Percentiles rank a stretch among this genome's conserved stretches.
These are phyloP conservation scores for Trematocara unimaculatum DNA, from an alignment of 2,113 vertebrate species.

Conservation along the genomic window DNA sequence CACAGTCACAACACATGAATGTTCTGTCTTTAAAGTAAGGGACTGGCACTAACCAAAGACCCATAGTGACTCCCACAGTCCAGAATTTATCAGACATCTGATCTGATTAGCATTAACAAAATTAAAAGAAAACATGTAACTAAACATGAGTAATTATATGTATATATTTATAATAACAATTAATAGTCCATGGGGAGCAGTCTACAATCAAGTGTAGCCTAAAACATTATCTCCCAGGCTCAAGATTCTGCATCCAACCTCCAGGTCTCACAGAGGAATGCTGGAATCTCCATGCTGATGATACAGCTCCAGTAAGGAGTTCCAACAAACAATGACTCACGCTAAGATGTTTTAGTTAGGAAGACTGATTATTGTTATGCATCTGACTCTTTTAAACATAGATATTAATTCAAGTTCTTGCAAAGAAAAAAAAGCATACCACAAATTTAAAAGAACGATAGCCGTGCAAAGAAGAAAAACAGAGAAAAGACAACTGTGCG, in stretches of 20 bases:
- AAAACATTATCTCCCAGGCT: constrained; percentile 74
- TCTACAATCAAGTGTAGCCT: constrained; percentile 29
- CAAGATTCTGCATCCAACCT: constrained; percentile 77
- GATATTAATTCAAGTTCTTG: neutral
- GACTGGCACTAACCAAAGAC: neutral
- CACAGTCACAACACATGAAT: neutral
- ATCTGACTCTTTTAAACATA: neutral
- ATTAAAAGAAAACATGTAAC: neutral
- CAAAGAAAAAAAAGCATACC: neutral
- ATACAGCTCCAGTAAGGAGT: constrained; percentile 59
- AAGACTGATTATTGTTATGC: neutral
- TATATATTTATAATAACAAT: neutral
- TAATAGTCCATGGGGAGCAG: constrained; percentile 18
- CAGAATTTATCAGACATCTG: neutral
- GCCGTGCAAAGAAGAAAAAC: neutral
- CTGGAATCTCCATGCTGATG: constrained; percentile 74
- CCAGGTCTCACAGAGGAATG: constrained; percentile 75
- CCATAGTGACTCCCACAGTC: neutral
- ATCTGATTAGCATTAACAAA: constrained; percentile 26
- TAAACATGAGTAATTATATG: neutral
- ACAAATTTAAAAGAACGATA: neutral
- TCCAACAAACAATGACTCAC: constrained; percentile 71
- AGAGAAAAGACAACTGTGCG: neutral
- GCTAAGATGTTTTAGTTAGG: constrained; percentile 38
- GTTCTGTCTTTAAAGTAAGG: neutral